phyloP scores from a whole-genome alignment of 2,888 invertebrate genomes.

The Endotricha flammealis region DNA sequence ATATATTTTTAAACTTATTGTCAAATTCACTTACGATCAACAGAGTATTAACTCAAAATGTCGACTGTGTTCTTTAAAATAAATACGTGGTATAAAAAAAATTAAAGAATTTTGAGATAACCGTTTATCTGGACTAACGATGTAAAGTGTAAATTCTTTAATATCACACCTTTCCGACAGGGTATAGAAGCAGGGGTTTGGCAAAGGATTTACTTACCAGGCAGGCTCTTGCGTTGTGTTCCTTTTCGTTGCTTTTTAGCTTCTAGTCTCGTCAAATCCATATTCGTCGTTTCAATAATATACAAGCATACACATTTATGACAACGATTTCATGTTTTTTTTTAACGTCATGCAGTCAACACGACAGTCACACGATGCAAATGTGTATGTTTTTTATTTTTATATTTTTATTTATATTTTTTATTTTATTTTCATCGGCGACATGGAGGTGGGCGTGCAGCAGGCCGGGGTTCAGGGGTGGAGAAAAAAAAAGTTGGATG shows the following conservation, averaged over 20 bases:
- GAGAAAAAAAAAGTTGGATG: conserved; percentile 73
- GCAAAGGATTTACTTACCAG: conserved; percentile 86
- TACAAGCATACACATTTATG: conserved; percentile 69
- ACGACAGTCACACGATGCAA: conserved; percentile 73
- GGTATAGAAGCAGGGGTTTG: conserved; percentile 46
- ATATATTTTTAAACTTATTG: no score
- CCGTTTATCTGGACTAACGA: no score
- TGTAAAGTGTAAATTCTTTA: no score
- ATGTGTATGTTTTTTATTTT: conserved; percentile 61
- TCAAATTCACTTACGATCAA: no score
- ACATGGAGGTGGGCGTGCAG: conserved; percentile 70
- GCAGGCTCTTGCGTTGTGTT: conserved; percentile 84
- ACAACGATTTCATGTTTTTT: conserved; percentile 57
- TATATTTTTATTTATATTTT: conserved; percentile 28
- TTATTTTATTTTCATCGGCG: conserved; percentile 62
- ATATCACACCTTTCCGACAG: no score
- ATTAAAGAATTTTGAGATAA: no score
- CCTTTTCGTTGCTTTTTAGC: conserved; percentile 95
- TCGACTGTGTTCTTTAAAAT: no score
- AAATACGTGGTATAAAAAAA: no score
- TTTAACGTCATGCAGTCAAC: conserved; percentile 75
- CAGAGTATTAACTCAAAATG: no score
- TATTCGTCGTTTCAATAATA: conserved; percentile 38
- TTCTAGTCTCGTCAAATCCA: conserved; percentile 80
- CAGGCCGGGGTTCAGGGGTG: conserved; percentile 68